Evolutionary conservation across 2,797 vertebrate species (phyloP).

Genomic region (Sebastes kiyomatsui): DNA sequence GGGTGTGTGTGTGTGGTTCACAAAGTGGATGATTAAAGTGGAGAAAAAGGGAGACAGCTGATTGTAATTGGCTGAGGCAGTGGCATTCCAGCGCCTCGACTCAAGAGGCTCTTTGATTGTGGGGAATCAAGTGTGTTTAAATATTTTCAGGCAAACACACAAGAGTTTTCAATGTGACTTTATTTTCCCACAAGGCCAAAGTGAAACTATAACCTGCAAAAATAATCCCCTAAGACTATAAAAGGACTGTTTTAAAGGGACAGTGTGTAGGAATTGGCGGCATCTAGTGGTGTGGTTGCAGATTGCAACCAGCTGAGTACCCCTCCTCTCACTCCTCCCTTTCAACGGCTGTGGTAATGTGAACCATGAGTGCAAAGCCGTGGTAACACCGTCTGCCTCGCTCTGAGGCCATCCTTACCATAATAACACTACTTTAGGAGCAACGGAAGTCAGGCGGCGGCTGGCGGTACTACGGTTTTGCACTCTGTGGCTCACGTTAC

Average conservation of each 20-base stretch:
- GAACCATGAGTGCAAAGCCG: too few species aligned
- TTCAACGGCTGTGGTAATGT: too few species aligned
- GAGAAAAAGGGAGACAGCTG: constrained; percentile 26
- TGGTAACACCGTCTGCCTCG: too few species aligned
- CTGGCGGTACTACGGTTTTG: too few species aligned
- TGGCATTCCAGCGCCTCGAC: constrained; percentile 37
- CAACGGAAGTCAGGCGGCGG: too few species aligned
- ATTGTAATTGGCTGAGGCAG: constrained; percentile 52
- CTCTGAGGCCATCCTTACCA: neutral
- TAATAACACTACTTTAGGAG: neutral
- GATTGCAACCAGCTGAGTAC: neutral
- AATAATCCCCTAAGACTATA: neutral
- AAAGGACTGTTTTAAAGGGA: neutral
- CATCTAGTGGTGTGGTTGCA: neutral
- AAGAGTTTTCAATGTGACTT: neutral
- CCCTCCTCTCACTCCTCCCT: neutral
- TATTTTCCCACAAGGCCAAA: constrained; percentile 5
- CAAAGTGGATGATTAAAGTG: constrained; percentile 27
- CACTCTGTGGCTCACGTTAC: too few species aligned
- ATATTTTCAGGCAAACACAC: constrained; percentile 35
- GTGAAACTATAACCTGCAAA: neutral
- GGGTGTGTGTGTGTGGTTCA: neutral
- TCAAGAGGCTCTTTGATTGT: constrained; percentile 57
- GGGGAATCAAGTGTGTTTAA: constrained; percentile 53
- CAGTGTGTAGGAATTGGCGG: neutral